A percentile compares a stretch with the other conserved stretches of the same genome.
Evolutionary conservation across 2,797 vertebrate species (phyloP).

Genomic region (Falco concolor): DNA sequence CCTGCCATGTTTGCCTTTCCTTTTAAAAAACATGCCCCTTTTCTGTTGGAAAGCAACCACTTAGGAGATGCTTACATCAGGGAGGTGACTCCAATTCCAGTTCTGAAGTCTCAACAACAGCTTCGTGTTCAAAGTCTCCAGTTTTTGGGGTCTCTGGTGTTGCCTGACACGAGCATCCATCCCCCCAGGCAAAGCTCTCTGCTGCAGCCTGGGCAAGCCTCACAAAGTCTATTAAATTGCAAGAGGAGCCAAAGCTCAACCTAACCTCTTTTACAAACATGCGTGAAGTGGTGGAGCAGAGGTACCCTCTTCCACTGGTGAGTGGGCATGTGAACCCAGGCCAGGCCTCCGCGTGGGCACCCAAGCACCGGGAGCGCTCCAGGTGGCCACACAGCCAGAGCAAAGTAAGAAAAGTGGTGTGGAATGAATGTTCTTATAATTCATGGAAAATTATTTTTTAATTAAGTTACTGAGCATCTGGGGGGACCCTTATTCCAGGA

Average conservation of each 20-base stretch:
- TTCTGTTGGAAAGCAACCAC: neutral
- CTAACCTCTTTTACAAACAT: neutral
- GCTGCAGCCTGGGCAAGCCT: neutral
- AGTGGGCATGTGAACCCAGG: neutral
- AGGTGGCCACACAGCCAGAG: neutral
- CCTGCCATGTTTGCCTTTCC: neutral
- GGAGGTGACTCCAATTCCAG: neutral
- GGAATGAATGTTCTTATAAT: neutral
- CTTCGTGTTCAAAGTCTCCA: neutral
- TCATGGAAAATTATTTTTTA: neutral
- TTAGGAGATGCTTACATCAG: neutral
- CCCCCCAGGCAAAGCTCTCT: neutral
- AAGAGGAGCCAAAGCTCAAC: neutral
- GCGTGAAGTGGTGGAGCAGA: accelerated
- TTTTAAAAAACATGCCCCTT: neutral
- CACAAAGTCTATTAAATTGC: neutral
- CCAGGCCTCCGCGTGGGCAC: neutral
- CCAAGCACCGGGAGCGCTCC: neutral
- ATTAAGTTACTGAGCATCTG: neutral
- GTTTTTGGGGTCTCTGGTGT: neutral
- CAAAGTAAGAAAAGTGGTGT: neutral
- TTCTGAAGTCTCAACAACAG: neutral
- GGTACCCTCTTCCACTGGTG: neutral
- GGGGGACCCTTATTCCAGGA: neutral
- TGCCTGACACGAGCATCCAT: neutral